A percentile compares a stretch with the other conserved stretches of the same genome.
phyloP scores from a whole-genome alignment of 2,113 vertebrate species.

The Psittacara wagleri region DNA sequence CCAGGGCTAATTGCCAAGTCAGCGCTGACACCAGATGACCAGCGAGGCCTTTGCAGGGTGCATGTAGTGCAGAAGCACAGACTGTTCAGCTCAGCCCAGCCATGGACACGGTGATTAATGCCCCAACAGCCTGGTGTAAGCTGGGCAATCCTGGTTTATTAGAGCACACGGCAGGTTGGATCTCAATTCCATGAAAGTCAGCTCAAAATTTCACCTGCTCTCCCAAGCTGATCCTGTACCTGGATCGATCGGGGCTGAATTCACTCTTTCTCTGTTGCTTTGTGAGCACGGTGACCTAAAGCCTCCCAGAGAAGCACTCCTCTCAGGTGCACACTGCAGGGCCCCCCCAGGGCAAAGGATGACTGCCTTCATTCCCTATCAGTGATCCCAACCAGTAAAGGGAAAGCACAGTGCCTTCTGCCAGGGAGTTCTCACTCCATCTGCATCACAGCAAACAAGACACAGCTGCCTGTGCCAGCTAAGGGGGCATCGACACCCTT shows the following conservation, averaged over 20 bases:
- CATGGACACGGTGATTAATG: accelerated
- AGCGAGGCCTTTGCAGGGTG: not conserved
- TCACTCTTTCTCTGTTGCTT: not conserved
- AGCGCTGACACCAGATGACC: not conserved
- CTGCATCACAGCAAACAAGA: not conserved
- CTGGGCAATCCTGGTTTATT: not conserved
- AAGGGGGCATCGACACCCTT: not conserved
- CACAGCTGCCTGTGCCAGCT: not conserved
- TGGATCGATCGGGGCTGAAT: not conserved
- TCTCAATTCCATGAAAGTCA: not conserved
- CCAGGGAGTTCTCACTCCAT: not conserved
- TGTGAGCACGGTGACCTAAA: not conserved
- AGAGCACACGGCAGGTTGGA: not conserved
- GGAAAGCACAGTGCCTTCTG: not conserved
- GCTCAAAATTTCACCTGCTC: not conserved
- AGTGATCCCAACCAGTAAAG: not conserved
- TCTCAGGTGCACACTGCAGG: not conserved
- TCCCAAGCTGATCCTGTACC: not conserved
- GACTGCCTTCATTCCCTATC: not conserved
- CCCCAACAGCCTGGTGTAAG: not conserved
- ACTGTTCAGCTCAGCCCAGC: not conserved
- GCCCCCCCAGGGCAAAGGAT: not conserved
- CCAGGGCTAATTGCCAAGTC: not conserved
- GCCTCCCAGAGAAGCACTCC: not conserved
- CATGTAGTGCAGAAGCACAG: accelerated